phyloP scores from a whole-genome alignment of 1,140 invertebrate genomes.

The Drosophila auraria region DNA sequence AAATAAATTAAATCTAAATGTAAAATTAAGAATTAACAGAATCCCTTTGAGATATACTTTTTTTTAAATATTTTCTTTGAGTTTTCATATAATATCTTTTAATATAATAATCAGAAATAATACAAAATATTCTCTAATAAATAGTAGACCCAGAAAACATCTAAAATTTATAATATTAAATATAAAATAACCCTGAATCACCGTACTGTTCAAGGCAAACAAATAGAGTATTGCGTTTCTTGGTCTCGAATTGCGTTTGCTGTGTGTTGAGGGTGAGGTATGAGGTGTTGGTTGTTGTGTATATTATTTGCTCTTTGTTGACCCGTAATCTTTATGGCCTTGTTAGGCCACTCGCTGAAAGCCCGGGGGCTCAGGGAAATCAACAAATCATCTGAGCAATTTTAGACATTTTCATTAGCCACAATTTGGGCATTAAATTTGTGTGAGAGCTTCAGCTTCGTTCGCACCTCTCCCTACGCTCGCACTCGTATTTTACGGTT shows the following conservation, averaged over 20 bases:
- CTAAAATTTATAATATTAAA: too few relatives aligned
- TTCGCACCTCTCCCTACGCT: constrained; percentile 5
- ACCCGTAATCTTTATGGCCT: constrained; percentile 41
- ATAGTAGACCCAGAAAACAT: too few relatives aligned
- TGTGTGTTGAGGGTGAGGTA: background rate
- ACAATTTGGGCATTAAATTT: constrained; percentile 48
- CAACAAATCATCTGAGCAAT: constrained; percentile 46
- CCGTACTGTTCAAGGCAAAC: background rate
- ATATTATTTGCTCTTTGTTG: constrained; percentile 26
- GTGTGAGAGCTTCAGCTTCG: background rate
- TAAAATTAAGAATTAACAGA: too few relatives aligned
- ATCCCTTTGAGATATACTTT: too few relatives aligned
- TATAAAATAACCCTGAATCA: background rate
- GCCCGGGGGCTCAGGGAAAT: constrained; percentile 11
- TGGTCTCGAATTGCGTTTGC: background rate
- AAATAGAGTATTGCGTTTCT: constrained; percentile 1
- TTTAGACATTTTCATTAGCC: constrained; percentile 50
- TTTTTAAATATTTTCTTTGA: too few relatives aligned
- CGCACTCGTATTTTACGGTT: constrained; percentile 27
- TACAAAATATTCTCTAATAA: too few relatives aligned
- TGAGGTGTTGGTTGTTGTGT: background rate
- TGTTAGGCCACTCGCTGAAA: constrained; percentile 14
- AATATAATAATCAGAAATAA: too few relatives aligned
- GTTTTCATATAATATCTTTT: too few relatives aligned
- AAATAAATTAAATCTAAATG: too few relatives aligned